phyloP scores from a whole-genome alignment of 2,113 vertebrate genomes.

The Microcebus ravelobensis region DNA sequence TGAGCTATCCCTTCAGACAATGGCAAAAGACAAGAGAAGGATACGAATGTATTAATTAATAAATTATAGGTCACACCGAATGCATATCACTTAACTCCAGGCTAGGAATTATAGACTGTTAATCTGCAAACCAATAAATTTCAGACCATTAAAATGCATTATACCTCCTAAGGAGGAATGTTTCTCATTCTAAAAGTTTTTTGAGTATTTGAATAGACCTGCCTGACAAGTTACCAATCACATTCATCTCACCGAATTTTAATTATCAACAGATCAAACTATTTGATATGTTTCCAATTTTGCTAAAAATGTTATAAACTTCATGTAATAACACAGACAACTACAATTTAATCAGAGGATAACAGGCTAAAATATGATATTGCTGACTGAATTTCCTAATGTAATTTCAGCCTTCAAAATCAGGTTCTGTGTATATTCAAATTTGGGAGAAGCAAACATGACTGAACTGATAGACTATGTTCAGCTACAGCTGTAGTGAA shows the following conservation, averaged over 20 bases:
- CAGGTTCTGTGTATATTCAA: neutral
- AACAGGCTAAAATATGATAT: slow-evolving; percentile 31
- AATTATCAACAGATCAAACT: slow-evolving; percentile 37
- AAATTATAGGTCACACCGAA: neutral
- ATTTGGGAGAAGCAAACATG: slow-evolving; percentile 31
- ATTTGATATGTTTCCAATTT: slow-evolving; percentile 42
- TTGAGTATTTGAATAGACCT: slow-evolving; percentile 33
- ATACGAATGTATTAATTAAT: slow-evolving; percentile 29
- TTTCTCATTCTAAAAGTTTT: slow-evolving; percentile 29
- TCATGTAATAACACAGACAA: slow-evolving; percentile 3
- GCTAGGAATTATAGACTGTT: slow-evolving; percentile 17
- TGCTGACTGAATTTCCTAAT: slow-evolving; percentile 23
- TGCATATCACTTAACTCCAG: slow-evolving; percentile 4
- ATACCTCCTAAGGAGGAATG: neutral
- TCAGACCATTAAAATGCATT: slow-evolving; percentile 34
- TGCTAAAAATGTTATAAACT: slow-evolving; percentile 14
- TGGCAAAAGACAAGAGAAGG: slow-evolving; percentile 14
- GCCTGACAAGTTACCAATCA: slow-evolving; percentile 49
- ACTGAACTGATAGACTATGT: neutral
- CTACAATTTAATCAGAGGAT: slow-evolving; percentile 16
- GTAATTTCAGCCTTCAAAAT: slow-evolving; percentile 47
- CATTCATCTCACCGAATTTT: slow-evolving; percentile 44
- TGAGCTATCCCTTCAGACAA: neutral
- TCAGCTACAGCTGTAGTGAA: neutral
- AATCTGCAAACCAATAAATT: neutral